Evolutionary conservation across 2,113 vertebrate species (phyloP).

Genomic region (Pygoscelis adeliae): DNA sequence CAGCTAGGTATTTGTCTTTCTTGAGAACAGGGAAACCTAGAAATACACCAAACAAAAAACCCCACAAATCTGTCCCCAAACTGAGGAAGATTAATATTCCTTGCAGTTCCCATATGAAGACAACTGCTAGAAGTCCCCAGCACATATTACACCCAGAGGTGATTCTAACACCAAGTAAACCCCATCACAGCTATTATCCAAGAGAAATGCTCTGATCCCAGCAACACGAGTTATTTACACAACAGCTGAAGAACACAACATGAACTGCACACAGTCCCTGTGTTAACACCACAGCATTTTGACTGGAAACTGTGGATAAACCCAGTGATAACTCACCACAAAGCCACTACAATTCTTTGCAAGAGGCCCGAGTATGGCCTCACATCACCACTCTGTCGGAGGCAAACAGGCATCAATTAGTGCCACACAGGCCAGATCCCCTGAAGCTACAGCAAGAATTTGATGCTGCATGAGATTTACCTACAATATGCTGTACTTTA

Average conservation of each 20-base stretch:
- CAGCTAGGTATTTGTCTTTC: background rate
- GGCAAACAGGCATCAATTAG: background rate
- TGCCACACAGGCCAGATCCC: background rate
- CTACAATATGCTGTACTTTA: background rate
- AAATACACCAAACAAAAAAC: background rate
- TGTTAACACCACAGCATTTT: background rate
- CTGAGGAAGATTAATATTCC: background rate
- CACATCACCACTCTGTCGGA: background rate
- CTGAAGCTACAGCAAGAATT: background rate
- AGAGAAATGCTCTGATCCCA: background rate
- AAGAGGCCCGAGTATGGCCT: background rate
- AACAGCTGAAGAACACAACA: background rate
- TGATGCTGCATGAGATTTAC: background rate
- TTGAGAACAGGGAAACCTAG: background rate
- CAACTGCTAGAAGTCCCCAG: background rate
- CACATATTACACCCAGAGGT: background rate
- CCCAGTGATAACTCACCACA: background rate
- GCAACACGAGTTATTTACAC: background rate
- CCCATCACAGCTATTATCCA: background rate
- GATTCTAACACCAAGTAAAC: background rate
- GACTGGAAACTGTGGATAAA: background rate
- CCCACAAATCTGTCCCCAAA: background rate
- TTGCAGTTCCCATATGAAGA: background rate
- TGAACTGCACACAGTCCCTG: background rate
- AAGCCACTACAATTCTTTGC: background rate